Evolutionary conservation across 1,140 invertebrate species (phyloP), one percentile per base, ranked within the genome.

Genomic region (Camponotus vicinus): DNA sequence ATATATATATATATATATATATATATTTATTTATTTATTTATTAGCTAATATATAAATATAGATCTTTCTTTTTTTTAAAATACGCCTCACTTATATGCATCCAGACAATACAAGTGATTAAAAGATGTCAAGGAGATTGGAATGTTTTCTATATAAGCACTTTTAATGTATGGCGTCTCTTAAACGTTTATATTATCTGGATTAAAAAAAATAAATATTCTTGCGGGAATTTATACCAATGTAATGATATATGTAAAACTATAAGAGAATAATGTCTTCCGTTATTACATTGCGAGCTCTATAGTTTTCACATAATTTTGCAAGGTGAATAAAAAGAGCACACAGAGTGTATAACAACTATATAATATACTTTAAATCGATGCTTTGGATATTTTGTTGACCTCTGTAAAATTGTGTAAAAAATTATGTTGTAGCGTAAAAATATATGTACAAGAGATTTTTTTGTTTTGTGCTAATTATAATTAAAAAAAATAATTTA

Each of bases 211-310:
- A 45, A 66, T 85, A 89, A 75, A 78, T 89, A 82, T 21, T 52
- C 70, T 55, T 84, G 61, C 40, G 49, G 49, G n/a, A 83, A 86
- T 57, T 57, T 49, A 49, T 42, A 52, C 15, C 34, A 71, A 73
- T 49, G 15, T 61, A 76, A 89, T 45, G 40, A 49, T 18, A 32
- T 80, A 45, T 70, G 59, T 87, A 82, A 73, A 52, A 84, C 57
- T 77, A 34, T 63, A 83, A 71, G 32, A 66, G 40, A 75, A 70
- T 78, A 71, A 86, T 49, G 88, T 89, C 89, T 90, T 89, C 89
- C 88, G 73, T 89, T 89, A 89, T 27, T 63, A 52, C 15, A 90
- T 82, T 66, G 32, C 34, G 71, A 83, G 49, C 18, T 52, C 15
- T 89, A 82, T 88, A 82, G 71, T 90, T 59, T 77, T 59, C 40